Evolutionary conservation across 35 echinoderm and acorn worm genomes (phyloP).

Genomic region (Hemicentrotus pulcherrimus): DNA sequence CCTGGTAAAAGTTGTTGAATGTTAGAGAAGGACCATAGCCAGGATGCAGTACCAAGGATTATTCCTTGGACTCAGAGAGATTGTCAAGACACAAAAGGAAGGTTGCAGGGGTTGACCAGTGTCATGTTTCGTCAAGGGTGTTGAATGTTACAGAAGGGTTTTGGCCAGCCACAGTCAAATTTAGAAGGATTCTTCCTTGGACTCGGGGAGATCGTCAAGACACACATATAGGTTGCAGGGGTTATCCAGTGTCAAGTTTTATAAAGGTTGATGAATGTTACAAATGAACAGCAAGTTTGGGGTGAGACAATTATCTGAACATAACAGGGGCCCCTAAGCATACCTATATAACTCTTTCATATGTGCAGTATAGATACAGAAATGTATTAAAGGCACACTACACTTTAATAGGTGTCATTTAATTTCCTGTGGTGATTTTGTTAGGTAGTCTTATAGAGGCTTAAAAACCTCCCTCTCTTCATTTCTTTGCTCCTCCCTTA

Average conservation of each 20-base stretch:
- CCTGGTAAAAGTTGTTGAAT: too few relatives aligned
- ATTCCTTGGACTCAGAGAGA: slow-evolving; percentile 82
- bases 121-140: neutral
- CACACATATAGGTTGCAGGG: neutral
- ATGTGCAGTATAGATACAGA: too few relatives aligned
- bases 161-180: neutral
- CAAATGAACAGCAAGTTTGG: too few relatives aligned
- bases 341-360: too few relatives aligned
- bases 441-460: too few relatives aligned
- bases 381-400: too few relatives aligned
- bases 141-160: neutral
- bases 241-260: neutral
- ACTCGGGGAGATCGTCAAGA: neutral
- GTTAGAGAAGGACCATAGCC: too few relatives aligned
- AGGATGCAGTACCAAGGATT: slow-evolving; percentile 90
- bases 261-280: slow-evolving; percentile 53
- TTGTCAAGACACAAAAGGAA: slow-evolving; percentile 78
- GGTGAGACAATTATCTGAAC: too few relatives aligned
- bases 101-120: neutral
- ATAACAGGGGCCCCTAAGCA: too few relatives aligned
- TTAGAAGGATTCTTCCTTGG: neutral
- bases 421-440: too few relatives aligned
- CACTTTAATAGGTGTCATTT: too few relatives aligned
- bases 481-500: neutral
- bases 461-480: too few relatives aligned